Base-by-base conservation (phyloP, 2,113 vertebrate species). In the Paramormyrops kingsleyae region DNA sequence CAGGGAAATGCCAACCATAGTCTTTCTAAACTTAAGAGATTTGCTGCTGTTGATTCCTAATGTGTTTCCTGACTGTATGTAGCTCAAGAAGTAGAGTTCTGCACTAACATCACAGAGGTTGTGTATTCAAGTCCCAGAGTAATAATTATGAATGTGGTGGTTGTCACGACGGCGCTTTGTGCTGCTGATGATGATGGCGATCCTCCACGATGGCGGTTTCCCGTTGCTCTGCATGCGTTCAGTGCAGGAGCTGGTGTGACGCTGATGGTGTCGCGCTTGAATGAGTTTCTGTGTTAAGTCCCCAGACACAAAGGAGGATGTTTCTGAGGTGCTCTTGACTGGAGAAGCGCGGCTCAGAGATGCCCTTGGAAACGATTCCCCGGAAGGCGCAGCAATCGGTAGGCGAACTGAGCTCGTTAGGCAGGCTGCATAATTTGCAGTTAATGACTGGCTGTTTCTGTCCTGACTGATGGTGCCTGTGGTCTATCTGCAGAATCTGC, bases 271-370 rank as follows among this genome's bases (percentile, higher is more conserved):
- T 80, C 35, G 7, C 42, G 70, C 70, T 39, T 17, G 31, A 77
- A 77, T 19, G 21, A 49, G 44, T 4, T 66, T 1, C 27, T 9
- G n/a, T 85, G 3, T 39, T 88, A 92, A 53, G 92, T 89, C 74
- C 87, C 42, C 44, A 15, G 47, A 87, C 0, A 59, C 91, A 15
- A 89, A 92, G 7, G 91, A 92, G 24, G 80, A 89, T n/a, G 10
- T 87, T 0, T 12, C 27, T 0, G 94, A 95, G 10, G 70, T 86
- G 0, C 93, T 91, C 0, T 89, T 94, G 8, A 89, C 92, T 7
- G 83, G 90, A n/a, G 95, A 94, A 0, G 92, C 94, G 35, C 93
- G 92, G 0, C 13, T 95, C 5, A 94, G 93, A 92, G 93, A 95
- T 3, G 92, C 93, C 9, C 87, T 91, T 0, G 94, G 93, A 21